Base-by-base conservation (phyloP, 2,113 vertebrate species). In the Notothenia coriiceps region DNA sequence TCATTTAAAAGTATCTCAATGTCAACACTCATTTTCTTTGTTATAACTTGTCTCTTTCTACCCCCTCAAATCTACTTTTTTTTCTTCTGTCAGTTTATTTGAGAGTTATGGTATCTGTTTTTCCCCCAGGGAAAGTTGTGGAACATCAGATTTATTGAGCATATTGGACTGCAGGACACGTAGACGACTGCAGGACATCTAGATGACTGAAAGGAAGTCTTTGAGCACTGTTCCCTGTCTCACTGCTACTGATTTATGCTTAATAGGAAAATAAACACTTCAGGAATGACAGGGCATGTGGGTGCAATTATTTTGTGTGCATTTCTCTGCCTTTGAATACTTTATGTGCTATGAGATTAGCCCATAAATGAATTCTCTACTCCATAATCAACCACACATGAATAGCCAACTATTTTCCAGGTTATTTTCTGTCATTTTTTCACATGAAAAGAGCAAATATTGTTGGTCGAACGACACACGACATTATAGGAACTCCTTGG, bases 61-160 rank as follows among this genome's bases (percentile, higher is more conserved):
- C 47, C 4, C 15, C 35, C 33, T 17, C 17, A 25, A 40, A 18
- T 65, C 35, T 49, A 14, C 35, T 47, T 17, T 46, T 67, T n/a
- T 67, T 22, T 80, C 22, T 51, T 20, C 57, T 70, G 40, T 59
- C 55, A 12, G 44, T 70, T 12, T 75, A 40, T 35, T 25, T 9
- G n/a, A 73, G 74, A 55, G n/a, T 74, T 69, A 79, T 11, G 52
- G 72, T 65, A 4, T 83, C 35, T 69, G 51, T 59, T 50, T 66
- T 35, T 54, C 59, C 72, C 82, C n/a, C n/a, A 17, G 56, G 62
- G 71, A 68, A 80, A 71, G 59, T 80, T 79, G 60, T 74, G 67
- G 73, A 85, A 84, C 59, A 47, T 74, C 51, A 75, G 64, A 86
- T 84, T 78, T 84, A 88, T 76, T 68, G 60, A 82, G 61, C 46